Conservation (phyloP, 2,797 vertebrate species). For the Gephyroberyx darwinii region DNA sequence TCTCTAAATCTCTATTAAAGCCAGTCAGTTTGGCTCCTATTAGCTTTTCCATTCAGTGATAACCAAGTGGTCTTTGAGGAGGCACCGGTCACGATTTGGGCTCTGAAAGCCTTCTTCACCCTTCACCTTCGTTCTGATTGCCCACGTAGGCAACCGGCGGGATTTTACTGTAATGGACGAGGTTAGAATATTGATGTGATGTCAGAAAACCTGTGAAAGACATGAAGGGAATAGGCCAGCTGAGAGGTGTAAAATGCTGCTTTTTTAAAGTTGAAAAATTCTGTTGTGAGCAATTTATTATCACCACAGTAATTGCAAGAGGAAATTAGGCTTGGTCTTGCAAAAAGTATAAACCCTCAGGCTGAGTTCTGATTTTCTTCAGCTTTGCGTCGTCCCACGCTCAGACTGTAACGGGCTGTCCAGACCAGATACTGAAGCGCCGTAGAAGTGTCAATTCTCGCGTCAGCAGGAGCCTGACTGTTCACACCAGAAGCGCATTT, state of each 20-base stretch:
- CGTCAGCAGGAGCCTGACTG: too few relatives aligned
- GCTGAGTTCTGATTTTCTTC: too few relatives aligned
- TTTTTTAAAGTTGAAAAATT: too few relatives aligned
- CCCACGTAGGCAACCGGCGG: constrained; percentile 2
- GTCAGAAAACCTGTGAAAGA: neutral
- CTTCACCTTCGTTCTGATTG: neutral
- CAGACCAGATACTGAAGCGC: too few relatives aligned
- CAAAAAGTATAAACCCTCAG: too few relatives aligned
- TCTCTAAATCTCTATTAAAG: constrained; percentile 73
- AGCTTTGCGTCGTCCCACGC: too few relatives aligned
- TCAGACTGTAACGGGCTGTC: too few relatives aligned
- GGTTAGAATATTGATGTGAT: constrained; percentile 51
- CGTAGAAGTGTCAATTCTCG: too few relatives aligned
- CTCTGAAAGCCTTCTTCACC: constrained; percentile 34
- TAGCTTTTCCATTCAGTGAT: constrained; percentile 58
- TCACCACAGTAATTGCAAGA: too few relatives aligned
- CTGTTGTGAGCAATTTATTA: too few relatives aligned
- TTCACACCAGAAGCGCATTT: too few relatives aligned
- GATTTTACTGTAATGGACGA: constrained; percentile 63
- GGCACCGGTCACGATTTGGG: constrained; percentile 18
- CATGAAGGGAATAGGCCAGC: constrained; percentile 7
- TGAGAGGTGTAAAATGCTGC: constrained; percentile 8
- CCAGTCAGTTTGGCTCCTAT: constrained; percentile 47
- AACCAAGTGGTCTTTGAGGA: constrained; percentile 52
- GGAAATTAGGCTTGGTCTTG: too few relatives aligned